Evolutionary conservation across 2,797 vertebrate genomes (phyloP).

Genomic region (Siniperca undulata): DNA sequence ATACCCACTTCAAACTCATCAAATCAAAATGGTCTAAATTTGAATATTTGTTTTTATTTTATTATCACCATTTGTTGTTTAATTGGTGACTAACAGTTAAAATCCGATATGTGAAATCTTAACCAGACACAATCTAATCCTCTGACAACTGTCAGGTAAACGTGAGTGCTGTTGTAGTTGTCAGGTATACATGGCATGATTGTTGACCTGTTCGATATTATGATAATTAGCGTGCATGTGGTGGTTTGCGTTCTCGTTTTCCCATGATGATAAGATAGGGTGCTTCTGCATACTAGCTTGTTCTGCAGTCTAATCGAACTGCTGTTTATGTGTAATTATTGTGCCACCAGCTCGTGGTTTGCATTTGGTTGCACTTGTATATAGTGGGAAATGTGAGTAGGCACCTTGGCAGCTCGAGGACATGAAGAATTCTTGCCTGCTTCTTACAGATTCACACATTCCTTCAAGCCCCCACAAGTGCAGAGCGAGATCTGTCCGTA

Average conservation of each 20-base stretch:
- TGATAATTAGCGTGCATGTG: conserved; percentile 14
- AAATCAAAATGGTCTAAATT: not conserved
- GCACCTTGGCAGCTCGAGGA: conserved; percentile 37
- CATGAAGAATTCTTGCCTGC: conserved; percentile 41
- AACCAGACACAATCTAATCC: not conserved
- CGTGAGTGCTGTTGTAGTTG: not conserved
- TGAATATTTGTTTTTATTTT: not conserved
- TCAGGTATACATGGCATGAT: not conserved
- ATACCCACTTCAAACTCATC: not conserved
- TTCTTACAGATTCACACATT: conserved; percentile 51
- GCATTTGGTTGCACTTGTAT: conserved; percentile 30
- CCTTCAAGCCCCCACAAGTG: conserved; percentile 56
- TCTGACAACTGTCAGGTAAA: not conserved
- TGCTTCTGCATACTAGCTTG: not conserved
- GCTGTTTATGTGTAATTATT: conserved; percentile 47
- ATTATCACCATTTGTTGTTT: not conserved
- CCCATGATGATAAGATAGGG: not conserved
- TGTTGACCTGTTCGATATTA: not conserved
- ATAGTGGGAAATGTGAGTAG: conserved; percentile 53
- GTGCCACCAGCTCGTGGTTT: conserved; percentile 32
- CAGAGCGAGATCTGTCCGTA: conserved; percentile 29
- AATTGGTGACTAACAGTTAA: not conserved
- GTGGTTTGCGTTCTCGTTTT: not conserved
- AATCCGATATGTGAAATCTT: not conserved
- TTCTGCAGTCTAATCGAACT: conserved; percentile 36